phyloP scores from a whole-genome alignment of 2,113 vertebrate genomes.

The Megalops atlanticus region DNA sequence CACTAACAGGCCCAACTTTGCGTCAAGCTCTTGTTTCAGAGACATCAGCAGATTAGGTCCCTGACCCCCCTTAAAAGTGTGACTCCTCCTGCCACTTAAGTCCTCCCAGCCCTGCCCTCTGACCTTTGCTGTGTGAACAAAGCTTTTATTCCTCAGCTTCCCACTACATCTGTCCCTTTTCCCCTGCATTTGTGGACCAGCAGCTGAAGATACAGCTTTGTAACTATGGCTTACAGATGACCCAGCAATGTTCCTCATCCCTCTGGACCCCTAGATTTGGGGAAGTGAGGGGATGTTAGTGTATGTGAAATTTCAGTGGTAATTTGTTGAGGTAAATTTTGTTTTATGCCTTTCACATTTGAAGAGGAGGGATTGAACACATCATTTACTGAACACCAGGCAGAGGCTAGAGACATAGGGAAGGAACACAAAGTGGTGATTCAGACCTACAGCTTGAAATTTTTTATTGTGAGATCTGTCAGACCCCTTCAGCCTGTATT shows the following conservation, averaged over 20 bases:
- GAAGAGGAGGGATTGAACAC: background rate
- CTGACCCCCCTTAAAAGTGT: background rate
- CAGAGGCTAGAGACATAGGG: background rate
- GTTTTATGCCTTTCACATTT: background rate
- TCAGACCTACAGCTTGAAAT: background rate
- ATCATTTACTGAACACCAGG: background rate
- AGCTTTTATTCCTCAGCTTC: background rate
- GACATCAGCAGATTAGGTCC: background rate
- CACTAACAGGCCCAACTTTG: background rate
- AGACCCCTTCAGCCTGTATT: background rate
- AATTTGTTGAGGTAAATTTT: background rate
- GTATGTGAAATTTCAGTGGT: background rate
- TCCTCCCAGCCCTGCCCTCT: background rate
- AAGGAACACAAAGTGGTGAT: constrained; percentile 9
- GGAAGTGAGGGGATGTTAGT: background rate
- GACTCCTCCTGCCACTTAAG: background rate
- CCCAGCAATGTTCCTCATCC: background rate
- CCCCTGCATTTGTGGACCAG: background rate
- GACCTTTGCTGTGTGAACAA: background rate
- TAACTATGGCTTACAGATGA: background rate
- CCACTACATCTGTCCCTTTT: background rate
- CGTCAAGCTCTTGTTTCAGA: background rate
- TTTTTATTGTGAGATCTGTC: background rate
- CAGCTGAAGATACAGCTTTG: background rate
- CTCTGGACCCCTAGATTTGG: background rate